Conservation (phyloP, 2,797 vertebrate species). For the Gallinago nigripennis region DNA sequence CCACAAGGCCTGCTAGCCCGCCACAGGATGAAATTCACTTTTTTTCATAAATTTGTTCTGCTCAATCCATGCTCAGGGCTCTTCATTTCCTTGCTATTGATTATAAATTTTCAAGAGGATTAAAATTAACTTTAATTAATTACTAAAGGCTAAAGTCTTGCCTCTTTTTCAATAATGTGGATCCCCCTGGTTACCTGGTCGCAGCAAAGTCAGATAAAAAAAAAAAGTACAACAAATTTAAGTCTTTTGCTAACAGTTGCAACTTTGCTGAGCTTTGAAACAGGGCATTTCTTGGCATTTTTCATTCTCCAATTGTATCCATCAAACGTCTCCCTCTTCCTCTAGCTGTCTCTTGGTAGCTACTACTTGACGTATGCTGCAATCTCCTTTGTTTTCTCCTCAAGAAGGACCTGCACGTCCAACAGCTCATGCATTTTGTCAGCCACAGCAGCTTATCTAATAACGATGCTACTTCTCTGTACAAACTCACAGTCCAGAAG, state of each 20-base stretch:
- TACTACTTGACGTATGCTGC: not conserved
- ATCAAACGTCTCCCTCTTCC: not conserved
- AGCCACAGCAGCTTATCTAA: not conserved
- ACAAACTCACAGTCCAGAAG: not conserved
- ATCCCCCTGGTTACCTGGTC: not conserved
- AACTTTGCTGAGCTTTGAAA: not conserved
- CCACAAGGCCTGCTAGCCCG: not conserved
- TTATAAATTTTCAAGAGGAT: not conserved
- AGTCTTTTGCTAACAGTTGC: not conserved
- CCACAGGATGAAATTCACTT: not conserved
- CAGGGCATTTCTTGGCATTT: fast-evolving
- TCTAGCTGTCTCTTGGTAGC: not conserved
- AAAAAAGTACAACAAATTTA: not conserved
- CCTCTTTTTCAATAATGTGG: not conserved
- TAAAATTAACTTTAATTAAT: not conserved
- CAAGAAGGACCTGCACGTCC: not conserved
- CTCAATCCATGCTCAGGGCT: not conserved
- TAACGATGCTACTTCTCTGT: fast-evolving
- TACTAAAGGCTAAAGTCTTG: not conserved
- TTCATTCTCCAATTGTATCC: not conserved
- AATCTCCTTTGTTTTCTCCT: not conserved
- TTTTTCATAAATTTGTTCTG: not conserved
- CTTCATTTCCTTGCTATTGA: not conserved
- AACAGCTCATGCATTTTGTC: not conserved
- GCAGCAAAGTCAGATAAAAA: not conserved